Base-by-base conservation (phyloP, 2,888 invertebrate genomes). In the Melanostoma scalare region DNA sequence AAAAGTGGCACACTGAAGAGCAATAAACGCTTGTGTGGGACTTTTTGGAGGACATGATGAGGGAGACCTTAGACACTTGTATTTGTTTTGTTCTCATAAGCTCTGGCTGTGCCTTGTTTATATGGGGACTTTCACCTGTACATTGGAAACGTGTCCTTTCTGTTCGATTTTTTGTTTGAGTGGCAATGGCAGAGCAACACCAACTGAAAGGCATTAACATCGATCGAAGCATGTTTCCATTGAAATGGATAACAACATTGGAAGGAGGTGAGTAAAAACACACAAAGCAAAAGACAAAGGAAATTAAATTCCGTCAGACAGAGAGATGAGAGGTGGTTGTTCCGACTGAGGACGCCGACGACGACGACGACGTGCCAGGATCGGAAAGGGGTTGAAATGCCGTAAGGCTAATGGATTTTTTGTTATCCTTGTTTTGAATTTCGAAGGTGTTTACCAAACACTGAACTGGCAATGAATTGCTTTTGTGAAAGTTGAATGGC, bases 291-390 rank as follows among this genome's bases (percentile, higher is more conserved):
- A 72, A 68, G 68, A 63, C 76, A 77, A 81, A 72, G 72, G 72
- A 81, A 72, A 81, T 81, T 77, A 77, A 77, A 72, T 77, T 81
- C 50, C 50, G 53, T 61, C 50, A 71, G 8, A 10, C 10, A 20
- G 40, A 31, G 2, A 42, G 40, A 33, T 20, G 20, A 20, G 20
- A 20, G 20, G 20, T 20, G 20, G 20, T 20, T 20, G 20, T 20
- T 20, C 20, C 20, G 20, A 20, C 20, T 20, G 20, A 52, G 3
- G 3, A 30, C 10, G 6, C 1, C 3, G 31, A 10, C 10, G 36
- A 35, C 38, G 36, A 35, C 38, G 30, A 48, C 48, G 63, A 63
- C 63, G 63, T 63, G 63, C 36, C 36, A 63, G 63, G 63, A 48
- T 63, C 50, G 36, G 48, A 50, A 9, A 63, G 3, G 36, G 30